These are phyloP conservation scores for Phyllostomus hastatus DNA, from an alignment of 2,113 vertebrate species.

Conservation along the genomic window DNA sequence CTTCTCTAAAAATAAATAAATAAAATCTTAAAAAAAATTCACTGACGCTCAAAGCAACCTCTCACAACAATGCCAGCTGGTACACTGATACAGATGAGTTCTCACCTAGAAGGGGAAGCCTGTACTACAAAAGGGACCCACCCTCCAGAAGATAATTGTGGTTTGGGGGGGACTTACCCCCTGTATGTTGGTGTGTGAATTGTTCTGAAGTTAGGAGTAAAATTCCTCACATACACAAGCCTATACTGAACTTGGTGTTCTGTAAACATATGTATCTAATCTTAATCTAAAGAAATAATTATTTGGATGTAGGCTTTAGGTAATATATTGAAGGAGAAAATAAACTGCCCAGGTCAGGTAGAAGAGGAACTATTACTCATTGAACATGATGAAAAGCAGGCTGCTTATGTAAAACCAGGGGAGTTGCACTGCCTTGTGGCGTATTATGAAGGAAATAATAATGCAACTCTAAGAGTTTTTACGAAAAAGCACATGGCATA, in stretches of 20 bases:
- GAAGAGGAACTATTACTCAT: neutral
- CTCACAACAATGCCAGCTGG: too few species aligned
- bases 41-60: too few species aligned
- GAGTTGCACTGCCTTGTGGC: neutral
- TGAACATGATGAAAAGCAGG: neutral
- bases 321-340: neutral
- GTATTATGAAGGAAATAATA: neutral
- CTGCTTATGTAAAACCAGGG: neutral
- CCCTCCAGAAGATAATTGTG: too few species aligned
- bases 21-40: too few species aligned
- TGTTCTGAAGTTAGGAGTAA: neutral
- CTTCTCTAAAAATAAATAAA: too few species aligned
- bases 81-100: too few species aligned
- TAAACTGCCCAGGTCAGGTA: neutral
- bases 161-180: too few species aligned
- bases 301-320: neutral
- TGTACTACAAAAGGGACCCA: too few species aligned
- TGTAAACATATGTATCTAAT: neutral
- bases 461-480: neutral
- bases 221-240: neutral
- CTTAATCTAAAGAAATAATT: neutral
- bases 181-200: neutral
- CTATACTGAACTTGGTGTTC: neutral
- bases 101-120: too few species aligned
- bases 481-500: neutral